phyloP scores from a whole-genome alignment of 2,888 invertebrate genomes.

The Chromoteleia sp. region DNA sequence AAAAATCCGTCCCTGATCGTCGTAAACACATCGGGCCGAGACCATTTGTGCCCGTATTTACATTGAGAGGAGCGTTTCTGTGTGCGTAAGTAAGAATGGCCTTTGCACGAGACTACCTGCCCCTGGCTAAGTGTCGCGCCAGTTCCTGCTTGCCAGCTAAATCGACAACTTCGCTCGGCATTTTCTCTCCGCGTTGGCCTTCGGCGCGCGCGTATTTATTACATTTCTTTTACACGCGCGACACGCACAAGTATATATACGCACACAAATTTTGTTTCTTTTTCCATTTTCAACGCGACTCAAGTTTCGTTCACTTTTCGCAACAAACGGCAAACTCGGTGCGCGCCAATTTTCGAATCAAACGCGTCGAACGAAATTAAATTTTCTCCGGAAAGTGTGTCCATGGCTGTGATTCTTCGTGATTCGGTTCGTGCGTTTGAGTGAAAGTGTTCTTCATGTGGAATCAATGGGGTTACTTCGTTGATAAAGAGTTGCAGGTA shows the following conservation, averaged over 20 bases:
- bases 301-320: too few species aligned
- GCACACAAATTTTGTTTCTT: too few species aligned
- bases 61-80: constrained; percentile 35
- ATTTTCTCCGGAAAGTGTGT: too few species aligned
- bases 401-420: constrained; percentile 20
- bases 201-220: not conserved
- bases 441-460: constrained; percentile 44
- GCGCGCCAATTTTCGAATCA: too few species aligned
- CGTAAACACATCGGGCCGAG: constrained; percentile 16
- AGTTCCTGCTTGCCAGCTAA: constrained; percentile 60
- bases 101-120: constrained; percentile 61
- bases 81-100: constrained; percentile 50
- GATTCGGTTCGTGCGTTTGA: not conserved
- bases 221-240: too few species aligned
- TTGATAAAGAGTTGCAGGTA: constrained; percentile 18
- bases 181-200: constrained; percentile 28
- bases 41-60: constrained; percentile 8
- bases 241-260: too few species aligned
- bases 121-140: constrained; percentile 57
- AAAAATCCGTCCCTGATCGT: constrained; percentile 2
- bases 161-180: constrained; percentile 46
- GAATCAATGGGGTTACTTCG: constrained; percentile 15
- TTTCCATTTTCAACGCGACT: too few species aligned
- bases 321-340: too few species aligned
- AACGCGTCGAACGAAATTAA: too few species aligned